phyloP scores from a whole-genome alignment of 2,797 vertebrate species.

The Buceros bicornis region DNA sequence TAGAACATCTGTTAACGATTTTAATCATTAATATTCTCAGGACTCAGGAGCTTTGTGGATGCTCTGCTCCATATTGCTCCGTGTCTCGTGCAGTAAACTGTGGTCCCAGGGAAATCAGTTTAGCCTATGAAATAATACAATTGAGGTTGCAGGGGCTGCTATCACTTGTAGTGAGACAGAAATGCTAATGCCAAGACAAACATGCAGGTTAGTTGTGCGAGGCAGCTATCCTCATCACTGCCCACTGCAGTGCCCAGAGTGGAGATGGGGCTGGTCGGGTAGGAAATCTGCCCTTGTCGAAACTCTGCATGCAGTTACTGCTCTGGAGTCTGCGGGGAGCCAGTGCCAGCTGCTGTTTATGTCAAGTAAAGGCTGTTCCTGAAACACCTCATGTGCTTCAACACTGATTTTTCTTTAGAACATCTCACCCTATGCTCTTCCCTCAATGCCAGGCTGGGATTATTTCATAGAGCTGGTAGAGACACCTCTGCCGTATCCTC shows the following conservation, averaged over 20 bases:
- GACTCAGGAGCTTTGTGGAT: not conserved
- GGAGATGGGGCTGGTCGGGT: not conserved
- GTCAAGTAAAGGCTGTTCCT: not conserved
- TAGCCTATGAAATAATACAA: not conserved
- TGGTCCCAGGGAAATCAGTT: not conserved
- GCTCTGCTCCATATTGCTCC: not conserved
- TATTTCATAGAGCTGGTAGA: not conserved
- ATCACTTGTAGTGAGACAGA: not conserved
- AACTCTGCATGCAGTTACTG: not conserved
- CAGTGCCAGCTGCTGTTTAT: not conserved
- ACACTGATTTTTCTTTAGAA: not conserved
- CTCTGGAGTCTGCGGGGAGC: not conserved
- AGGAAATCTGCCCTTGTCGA: not conserved
- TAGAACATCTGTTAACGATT: constrained; percentile 6
- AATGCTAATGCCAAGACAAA: not conserved
- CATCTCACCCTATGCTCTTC: not conserved
- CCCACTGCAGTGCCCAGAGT: not conserved
- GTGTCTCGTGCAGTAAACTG: not conserved
- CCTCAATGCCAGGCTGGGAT: not conserved
- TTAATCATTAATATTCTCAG: not conserved
- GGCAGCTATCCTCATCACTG: not conserved
- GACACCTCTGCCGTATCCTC: not conserved
- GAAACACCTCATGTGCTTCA: not conserved
- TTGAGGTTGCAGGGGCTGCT: not conserved
- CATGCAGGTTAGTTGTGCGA: accelerated